phyloP scores from a whole-genome alignment of 2,113 vertebrate genomes.

The Scalopus aquaticus region DNA sequence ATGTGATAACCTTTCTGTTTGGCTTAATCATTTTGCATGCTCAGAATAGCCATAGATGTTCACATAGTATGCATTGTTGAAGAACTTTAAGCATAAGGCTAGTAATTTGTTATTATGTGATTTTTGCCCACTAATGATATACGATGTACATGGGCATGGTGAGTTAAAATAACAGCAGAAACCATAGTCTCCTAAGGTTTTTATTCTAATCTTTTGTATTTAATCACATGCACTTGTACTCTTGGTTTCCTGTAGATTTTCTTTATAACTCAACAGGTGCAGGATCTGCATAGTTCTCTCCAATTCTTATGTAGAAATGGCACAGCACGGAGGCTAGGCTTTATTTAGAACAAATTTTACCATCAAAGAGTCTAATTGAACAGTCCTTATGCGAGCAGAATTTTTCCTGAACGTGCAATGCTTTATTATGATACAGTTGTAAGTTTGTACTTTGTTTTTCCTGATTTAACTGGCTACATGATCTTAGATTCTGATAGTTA shows the following conservation, averaged over 20 bases:
- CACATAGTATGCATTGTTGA: constrained; percentile 31
- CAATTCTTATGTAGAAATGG: constrained; percentile 20
- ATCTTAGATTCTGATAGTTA: background rate
- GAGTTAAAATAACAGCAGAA: constrained; percentile 44
- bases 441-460: constrained; percentile 20
- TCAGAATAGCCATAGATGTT: background rate
- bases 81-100: constrained; percentile 11
- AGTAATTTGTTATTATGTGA: constrained; percentile 7
- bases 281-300: background rate
- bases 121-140: constrained; percentile 39
- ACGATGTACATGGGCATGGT: background rate
- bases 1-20: background rate
- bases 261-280: constrained; percentile 57
- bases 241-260: constrained; percentile 50
- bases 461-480: background rate
- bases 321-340: constrained; percentile 22
- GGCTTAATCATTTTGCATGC: background rate
- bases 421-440: constrained; percentile 34
- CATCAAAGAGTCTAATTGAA: constrained; percentile 54
- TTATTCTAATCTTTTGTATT: constrained; percentile 61
- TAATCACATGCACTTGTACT: background rate
- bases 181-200: constrained; percentile 8
- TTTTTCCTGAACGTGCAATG: background rate
- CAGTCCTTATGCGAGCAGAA: background rate
- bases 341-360: constrained; percentile 57